Base-by-base conservation (phyloP, 1,140 invertebrate genomes). In the Drosophila lini region DNA sequence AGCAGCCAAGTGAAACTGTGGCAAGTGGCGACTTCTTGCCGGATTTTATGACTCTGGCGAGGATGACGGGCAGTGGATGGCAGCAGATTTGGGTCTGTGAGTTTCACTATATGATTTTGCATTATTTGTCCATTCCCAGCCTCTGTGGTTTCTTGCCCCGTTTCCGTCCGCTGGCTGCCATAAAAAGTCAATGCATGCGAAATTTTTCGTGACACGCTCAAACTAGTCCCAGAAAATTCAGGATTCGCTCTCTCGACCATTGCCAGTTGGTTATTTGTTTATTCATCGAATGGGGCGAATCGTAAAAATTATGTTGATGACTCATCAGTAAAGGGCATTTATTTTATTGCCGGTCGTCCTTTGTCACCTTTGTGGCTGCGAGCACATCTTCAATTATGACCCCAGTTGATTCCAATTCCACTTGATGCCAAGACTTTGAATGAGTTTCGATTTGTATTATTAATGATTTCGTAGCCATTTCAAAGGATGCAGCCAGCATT, bases 231-330 rank as follows among this genome's bases (percentile, higher is more conserved):
- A 50, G 31, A 47, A 22, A 42, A 41, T 56, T 36, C 53, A 58
- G 73, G 68, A 60, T 69, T 50, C 42, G 48, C 31, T 77, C 31
- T 47, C 45, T 22, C 13, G 10, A 25, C 65, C 69, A 74, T 50
- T 55, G 67, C 32, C 31, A 56, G 63, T 68, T 78, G 68, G 64
- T 89, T 84, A 89, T 91, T 91, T 91, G 83, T 91, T 91, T 91
- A 85, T 91, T 91, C 84, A 80, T 89, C 70, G 89, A 89, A 88
- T 71, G 52, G 74, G 69, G 61, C 74, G 64, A 84, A 80, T 89
- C 89, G 81, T 91, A 89, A 89, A 91, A 90, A 86, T 90, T 90
- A 91, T 91, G 89, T 84, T 91, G 88, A 91, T 91, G 89, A 91
- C 65, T 91, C 88, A 91, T 91, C 88, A 91, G 81, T 80, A 91